Conservation (phyloP, 2,113 vertebrate species). For the Dendrocopos noguchii region DNA sequence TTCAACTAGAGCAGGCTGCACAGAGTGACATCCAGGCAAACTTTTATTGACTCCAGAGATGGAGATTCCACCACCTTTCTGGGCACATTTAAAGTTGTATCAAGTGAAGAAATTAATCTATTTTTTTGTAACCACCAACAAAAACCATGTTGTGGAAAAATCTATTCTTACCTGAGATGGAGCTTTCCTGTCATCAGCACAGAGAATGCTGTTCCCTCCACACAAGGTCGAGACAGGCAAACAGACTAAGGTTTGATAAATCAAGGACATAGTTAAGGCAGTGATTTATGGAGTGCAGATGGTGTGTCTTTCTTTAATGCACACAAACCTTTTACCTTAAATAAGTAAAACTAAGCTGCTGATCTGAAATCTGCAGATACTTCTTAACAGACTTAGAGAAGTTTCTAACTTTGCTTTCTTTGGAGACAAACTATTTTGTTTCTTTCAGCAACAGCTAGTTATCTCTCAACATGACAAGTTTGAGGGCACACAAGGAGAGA, state of each 20-base stretch:
- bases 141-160: not conserved
- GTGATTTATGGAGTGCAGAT: not conserved
- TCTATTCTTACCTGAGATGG: not conserved
- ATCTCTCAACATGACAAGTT: not conserved
- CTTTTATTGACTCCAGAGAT: no score
- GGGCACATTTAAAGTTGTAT: not conserved
- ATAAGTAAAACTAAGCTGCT: not conserved
- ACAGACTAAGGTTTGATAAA: not conserved
- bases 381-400: not conserved
- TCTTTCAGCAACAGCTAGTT: not conserved
- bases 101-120: not conserved
- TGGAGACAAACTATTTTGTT: not conserved
- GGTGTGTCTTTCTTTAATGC: not conserved
- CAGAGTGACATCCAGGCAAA: no score
- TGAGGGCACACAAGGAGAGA: not conserved
- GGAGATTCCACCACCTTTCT: no score
- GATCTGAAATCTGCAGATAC: not conserved
- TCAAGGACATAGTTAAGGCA: not conserved
- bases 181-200: not conserved
- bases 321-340: not conserved
- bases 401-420: not conserved
- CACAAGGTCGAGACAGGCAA: not conserved
- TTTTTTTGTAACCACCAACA: not conserved
- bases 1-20: no score
- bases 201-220: not conserved